Percentiles rank a stretch among this genome's conserved stretches.
Evolutionary conservation across 1,140 invertebrate species (phyloP).

Genomic region (Stegodyphus dumicola): DNA sequence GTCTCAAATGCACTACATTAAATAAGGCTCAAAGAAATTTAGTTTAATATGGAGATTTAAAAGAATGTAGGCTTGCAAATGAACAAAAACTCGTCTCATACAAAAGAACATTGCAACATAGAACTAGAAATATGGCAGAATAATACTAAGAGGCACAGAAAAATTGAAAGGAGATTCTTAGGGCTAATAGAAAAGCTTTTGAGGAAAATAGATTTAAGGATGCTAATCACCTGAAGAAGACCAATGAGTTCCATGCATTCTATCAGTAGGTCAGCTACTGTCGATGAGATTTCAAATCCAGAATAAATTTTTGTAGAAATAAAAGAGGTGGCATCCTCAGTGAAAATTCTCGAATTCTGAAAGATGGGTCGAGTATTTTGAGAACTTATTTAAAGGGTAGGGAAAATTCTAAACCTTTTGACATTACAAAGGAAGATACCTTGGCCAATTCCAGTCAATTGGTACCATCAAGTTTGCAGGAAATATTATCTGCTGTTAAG

Average conservation of each 20-base stretch:
- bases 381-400: neutral
- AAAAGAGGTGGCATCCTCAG: neutral
- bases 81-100: neutral
- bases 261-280: neutral
- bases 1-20: too few relatives aligned
- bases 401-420: neutral
- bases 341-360: neutral
- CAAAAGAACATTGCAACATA: neutral
- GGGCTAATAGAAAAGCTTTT: slow-evolving; percentile 2
- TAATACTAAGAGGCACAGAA: neutral
- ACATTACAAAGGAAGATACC: neutral
- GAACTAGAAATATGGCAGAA: neutral
- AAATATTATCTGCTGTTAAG: neutral
- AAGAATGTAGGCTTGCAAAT: neutral
- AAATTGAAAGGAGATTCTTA: slow-evolving; percentile 6
- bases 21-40: too few relatives aligned
- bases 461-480: neutral
- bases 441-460: neutral
- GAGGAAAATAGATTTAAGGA: slow-evolving; percentile 13
- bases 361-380: slow-evolving; percentile 14
- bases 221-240: slow-evolving; percentile 7
- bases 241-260: neutral
- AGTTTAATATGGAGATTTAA: too few relatives aligned
- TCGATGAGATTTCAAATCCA: neutral
- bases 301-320: neutral